These are phyloP conservation scores for Seira ritae DNA, from an alignment of 2,888 invertebrate genomes.

Conservation along the genomic window DNA sequence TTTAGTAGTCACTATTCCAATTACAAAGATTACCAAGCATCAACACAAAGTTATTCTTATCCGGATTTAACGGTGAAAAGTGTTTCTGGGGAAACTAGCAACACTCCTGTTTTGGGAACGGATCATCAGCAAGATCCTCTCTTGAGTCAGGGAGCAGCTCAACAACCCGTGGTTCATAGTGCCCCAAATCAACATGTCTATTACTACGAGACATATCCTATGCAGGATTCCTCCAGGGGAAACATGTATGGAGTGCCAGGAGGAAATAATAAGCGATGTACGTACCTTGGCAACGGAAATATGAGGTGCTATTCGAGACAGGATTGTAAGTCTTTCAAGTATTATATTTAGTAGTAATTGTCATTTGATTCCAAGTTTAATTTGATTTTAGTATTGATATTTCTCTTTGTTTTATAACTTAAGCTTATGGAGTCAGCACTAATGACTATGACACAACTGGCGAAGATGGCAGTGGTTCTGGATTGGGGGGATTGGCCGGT, in stretches of 20 bases:
- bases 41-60: slow-evolving; percentile 15
- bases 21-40: slow-evolving; percentile 39
- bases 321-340: slow-evolving; percentile 8
- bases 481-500: slow-evolving; percentile 53
- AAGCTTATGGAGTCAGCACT: background rate
- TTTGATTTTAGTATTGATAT: too few species aligned
- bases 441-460: slow-evolving; percentile 43
- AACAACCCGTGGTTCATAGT: slow-evolving; percentile 30
- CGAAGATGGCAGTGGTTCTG: slow-evolving; percentile 23
- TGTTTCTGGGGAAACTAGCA: slow-evolving; percentile 25
- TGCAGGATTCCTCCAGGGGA: slow-evolving; percentile 40
- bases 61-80: slow-evolving; percentile 45
- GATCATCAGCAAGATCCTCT: slow-evolving; percentile 30
- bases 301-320: slow-evolving; percentile 45
- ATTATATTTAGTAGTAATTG: background rate
- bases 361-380: too few species aligned
- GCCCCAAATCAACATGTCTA: slow-evolving; percentile 42
- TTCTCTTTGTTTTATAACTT: background rate
- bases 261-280: slow-evolving; percentile 31
- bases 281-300: slow-evolving; percentile 34
- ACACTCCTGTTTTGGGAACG: background rate
- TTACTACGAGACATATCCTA: slow-evolving; percentile 50
- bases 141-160: slow-evolving; percentile 28
- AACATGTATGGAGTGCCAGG: slow-evolving; percentile 12
- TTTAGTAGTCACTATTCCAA: slow-evolving; percentile 41